Conservation (phyloP, 2,888 invertebrate genomes). For the Drosophila helvetica region DNA sequence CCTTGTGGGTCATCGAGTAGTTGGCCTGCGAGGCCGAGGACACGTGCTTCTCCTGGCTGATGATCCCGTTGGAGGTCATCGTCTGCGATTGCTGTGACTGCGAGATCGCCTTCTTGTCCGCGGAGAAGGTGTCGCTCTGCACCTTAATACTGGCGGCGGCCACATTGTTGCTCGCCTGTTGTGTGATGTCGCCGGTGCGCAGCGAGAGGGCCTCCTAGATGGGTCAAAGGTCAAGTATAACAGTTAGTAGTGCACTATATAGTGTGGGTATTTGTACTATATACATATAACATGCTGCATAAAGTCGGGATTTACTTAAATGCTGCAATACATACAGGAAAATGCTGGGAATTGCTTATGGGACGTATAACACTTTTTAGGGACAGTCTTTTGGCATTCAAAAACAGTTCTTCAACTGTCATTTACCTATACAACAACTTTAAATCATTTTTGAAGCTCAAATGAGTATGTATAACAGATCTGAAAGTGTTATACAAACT, state of each 20-base stretch:
- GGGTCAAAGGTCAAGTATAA: background rate
- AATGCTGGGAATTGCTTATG: background rate
- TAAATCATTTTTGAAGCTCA: background rate
- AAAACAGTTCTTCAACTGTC: background rate
- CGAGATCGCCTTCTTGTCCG: constrained; percentile 90
- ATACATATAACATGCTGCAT: background rate
- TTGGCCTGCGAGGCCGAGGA: constrained; percentile 91
- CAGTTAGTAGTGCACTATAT: background rate
- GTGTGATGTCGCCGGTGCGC: constrained; percentile 92
- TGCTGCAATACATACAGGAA: background rate
- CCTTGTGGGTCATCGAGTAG: constrained; percentile 91
- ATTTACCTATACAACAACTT: background rate
- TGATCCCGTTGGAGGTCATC: constrained; percentile 91
- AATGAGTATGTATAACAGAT: constrained; percentile 12
- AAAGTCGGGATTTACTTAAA: background rate
- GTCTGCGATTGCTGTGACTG: constrained; percentile 91
- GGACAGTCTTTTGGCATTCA: background rate
- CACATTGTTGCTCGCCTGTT: constrained; percentile 93
- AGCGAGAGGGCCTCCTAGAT: constrained; percentile 92
- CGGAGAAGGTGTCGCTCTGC: constrained; percentile 93
- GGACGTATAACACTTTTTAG: background rate
- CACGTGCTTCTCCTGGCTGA: constrained; percentile 90
- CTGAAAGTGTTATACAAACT: constrained; percentile 13
- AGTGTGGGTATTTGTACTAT: background rate
- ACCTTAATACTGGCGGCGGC: constrained; percentile 93